Percentiles rank a stretch among this genome's conserved stretches.
phyloP scores from a whole-genome alignment of 2,888 invertebrate genomes.

The Acronicta psi region DNA sequence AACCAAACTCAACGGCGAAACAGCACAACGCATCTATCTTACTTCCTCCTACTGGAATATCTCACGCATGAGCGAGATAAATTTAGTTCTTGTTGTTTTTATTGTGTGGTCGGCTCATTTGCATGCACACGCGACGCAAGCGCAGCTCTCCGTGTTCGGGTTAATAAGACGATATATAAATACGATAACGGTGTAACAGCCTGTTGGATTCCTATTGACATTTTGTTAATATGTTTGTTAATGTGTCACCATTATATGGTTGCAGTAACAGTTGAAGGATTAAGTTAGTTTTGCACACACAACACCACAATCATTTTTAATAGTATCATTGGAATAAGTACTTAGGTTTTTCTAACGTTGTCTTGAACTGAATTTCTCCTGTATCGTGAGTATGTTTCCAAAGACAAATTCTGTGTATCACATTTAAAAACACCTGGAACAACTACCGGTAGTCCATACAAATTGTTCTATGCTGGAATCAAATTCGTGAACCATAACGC shows the following conservation, averaged over 20 bases:
- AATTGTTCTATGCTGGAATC: too few relatives aligned
- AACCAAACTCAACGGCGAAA: slow-evolving; percentile 26
- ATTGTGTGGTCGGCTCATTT: slow-evolving; percentile 61
- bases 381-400: too few relatives aligned
- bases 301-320: too few relatives aligned
- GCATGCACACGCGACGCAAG: slow-evolving; percentile 67
- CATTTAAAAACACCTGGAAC: too few relatives aligned
- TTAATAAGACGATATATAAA: slow-evolving; percentile 74
- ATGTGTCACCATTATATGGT: slow-evolving; percentile 33
- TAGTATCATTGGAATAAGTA: too few relatives aligned
- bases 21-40: slow-evolving; percentile 38
- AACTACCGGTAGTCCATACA: too few relatives aligned
- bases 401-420: too few relatives aligned
- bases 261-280: neutral
- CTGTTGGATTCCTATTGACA: slow-evolving; percentile 60
- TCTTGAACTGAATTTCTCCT: too few relatives aligned
- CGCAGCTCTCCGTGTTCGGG: slow-evolving; percentile 63
- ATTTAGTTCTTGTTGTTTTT: slow-evolving; percentile 43
- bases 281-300: neutral
- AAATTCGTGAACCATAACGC: too few relatives aligned
- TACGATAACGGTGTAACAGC: slow-evolving; percentile 69
- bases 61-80: slow-evolving; percentile 52
- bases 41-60: slow-evolving; percentile 30
- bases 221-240: slow-evolving; percentile 53
- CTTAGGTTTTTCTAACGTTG: too few relatives aligned